These are phyloP conservation scores for Brachionus calyciflorus DNA, from an alignment of 1,140 invertebrate genomes.

Conservation along the genomic window DNA sequence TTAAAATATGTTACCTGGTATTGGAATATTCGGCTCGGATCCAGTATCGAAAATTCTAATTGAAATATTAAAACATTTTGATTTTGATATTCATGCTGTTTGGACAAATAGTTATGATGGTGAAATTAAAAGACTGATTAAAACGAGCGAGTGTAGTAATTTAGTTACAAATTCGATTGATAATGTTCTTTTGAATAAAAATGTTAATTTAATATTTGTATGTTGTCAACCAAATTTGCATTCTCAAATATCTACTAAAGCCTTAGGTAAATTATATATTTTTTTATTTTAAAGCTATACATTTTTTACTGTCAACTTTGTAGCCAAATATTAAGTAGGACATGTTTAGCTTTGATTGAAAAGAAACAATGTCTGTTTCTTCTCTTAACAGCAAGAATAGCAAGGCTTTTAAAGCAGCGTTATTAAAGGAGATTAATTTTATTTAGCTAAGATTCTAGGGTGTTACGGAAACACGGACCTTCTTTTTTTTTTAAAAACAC, in stretches of 20 bases:
- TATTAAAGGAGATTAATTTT: too few species aligned
- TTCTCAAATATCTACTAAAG: slow-evolving; percentile 42
- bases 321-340: too few species aligned
- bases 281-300: too few species aligned
- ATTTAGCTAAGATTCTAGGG: too few species aligned
- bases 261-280: neutral
- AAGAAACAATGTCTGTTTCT: too few species aligned
- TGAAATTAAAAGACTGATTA: neutral
- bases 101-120: slow-evolving; percentile 9
- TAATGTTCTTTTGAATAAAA: slow-evolving; percentile 30
- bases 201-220: slow-evolving; percentile 33
- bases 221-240: slow-evolving; percentile 46
- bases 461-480: too few species aligned
- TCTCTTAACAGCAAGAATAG: too few species aligned
- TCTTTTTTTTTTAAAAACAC: too few species aligned
- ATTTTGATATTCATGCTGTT: slow-evolving; percentile 26
- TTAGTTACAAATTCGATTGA: slow-evolving; percentile 16
- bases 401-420: too few species aligned
- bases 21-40: slow-evolving; percentile 43
- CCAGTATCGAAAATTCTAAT: slow-evolving; percentile 7
- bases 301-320: too few species aligned
- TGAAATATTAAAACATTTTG: slow-evolving; percentile 30
- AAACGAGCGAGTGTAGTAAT: neutral
- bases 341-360: too few species aligned
- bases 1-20: slow-evolving; percentile 43